Evolutionary conservation across 2,797 vertebrate species (phyloP).

Genomic region (Gallirallus australis): DNA sequence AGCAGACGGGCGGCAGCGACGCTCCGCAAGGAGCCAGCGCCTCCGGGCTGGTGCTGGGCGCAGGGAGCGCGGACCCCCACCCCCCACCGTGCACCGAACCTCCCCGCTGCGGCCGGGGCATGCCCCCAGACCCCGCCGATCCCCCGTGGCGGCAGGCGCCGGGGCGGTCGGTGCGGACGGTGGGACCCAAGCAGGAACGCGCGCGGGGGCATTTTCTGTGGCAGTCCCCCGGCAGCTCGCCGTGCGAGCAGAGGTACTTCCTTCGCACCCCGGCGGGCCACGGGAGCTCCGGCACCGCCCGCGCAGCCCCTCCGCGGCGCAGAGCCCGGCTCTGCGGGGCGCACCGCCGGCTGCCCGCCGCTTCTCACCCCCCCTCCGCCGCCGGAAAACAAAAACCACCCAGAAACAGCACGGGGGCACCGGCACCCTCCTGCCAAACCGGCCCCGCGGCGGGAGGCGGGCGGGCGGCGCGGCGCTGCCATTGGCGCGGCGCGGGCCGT

Average conservation of each 20-base stretch:
- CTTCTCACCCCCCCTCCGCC: neutral
- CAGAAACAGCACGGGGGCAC: neutral
- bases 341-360: neutral
- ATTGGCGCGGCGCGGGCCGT: conserved; percentile 78
- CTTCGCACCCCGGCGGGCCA: neutral
- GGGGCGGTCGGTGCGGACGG: neutral
- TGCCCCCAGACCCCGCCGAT: no score
- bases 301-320: neutral
- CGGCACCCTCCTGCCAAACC: conserved; percentile 72
- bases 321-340: neutral
- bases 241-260: neutral
- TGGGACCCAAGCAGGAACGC: neutral
- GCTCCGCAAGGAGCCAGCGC: neutral
- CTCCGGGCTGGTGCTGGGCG: neutral
- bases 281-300: neutral
- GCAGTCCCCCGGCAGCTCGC: neutral
- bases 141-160: neutral
- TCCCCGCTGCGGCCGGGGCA: neutral
- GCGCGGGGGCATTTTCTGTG: neutral
- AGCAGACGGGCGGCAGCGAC: neutral
- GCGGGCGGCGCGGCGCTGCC: neutral
- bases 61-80: neutral
- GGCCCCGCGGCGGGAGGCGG: conserved; percentile 67
- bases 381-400: conserved; percentile 17
- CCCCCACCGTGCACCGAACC: no score